Evolutionary conservation across 2,797 vertebrate species (phyloP), one percentile per base, ranked within the genome.

Genomic region (Serranus cabrilla): DNA sequence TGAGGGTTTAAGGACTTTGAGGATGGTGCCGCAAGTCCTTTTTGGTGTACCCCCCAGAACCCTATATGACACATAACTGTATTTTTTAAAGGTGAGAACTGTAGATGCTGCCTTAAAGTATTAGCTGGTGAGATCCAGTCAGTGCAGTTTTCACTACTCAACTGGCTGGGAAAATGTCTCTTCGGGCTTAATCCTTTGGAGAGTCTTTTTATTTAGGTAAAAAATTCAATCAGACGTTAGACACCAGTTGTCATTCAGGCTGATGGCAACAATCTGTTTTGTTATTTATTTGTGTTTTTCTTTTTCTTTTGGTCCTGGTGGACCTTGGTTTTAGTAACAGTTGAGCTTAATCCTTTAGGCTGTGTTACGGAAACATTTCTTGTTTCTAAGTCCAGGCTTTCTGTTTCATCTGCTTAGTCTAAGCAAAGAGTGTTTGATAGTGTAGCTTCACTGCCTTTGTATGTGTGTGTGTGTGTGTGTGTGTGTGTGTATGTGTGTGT

Each of bases 41-140:
- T 18, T 58, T 31, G 45, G 56, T 59, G 46, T 55, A 39, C 64
- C 64, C 42, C 66, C 71, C 75, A 58, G 64, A 68, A 49, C 70
- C 76, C 73, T 69, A 56, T 70, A 46, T 73, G 82, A 89, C 80
- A 89, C 89, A 84, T 21, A 79, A 60, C 78, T 80, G 87, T 89
- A 84, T 88, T 87, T 87, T 86, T 60, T 86, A 78, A 88, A 76
- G 79, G 62, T 86, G 86, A 82, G 86, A 75, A 78, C 68, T 81
- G 82, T 87, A 92, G 90, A 88, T 62, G 82, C 89, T 94, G 93
- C 92, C 92, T 94, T 94, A 93, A 92, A 80, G 76, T 83, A 83
- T 85, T 90, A 86, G 76, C 88, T 82, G 84, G 86, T 81, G 82
- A 87, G 80, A 88, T 88, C 63, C 61, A 6, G 62, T 71, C 78